Evolutionary conservation across 2,888 invertebrate genomes (phyloP), one percentile per base, ranked within the genome.

Genomic region (Lymantria dispar): DNA sequence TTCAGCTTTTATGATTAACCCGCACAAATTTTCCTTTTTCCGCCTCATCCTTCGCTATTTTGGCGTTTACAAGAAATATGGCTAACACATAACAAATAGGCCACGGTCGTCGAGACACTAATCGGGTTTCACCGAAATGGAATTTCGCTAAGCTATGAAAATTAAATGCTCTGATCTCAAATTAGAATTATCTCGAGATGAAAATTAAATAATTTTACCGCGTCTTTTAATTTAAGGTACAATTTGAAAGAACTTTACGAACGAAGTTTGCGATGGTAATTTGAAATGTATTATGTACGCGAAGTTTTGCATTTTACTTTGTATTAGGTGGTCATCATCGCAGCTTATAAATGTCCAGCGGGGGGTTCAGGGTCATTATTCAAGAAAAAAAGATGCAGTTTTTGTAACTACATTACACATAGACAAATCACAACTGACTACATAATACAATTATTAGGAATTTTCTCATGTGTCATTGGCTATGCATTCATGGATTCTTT

Each of bases 1-100:
- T 76, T 78, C 74, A 71, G 74, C 76, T 83, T 78, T 76, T 72
- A 78, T 80, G 82, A 83, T 83, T 81, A 83, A 83, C 82, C 78
- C 70, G 45, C 62, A 60, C 8, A 54, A 67, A 67, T 64, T 75
- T 70, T 67, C 68, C 74, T 38, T 74, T n/a, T 68, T 60, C 68
- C 64, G 22, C 64, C 62, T 68, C 63, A 59, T 63, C 54, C 63
- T 58, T 60, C 55, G 51, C 52, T 56, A 62, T 60, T 72, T 70
- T 66, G 65, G 73, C 66, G 60, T 65, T 62, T 55, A 53, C 62
- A 38, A 33, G 8, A 40, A 40, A 40, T 40, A 14, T 40, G 12
- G 40, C 40, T 33, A 33, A 33, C 67, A 64, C 64, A 77, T 80
- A 84, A 80, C 79, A 83, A 80, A 82, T 83, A 80, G 78, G 81